phyloP scores from a whole-genome alignment of 2,797 vertebrate genomes.

The Pangasius macronema region DNA sequence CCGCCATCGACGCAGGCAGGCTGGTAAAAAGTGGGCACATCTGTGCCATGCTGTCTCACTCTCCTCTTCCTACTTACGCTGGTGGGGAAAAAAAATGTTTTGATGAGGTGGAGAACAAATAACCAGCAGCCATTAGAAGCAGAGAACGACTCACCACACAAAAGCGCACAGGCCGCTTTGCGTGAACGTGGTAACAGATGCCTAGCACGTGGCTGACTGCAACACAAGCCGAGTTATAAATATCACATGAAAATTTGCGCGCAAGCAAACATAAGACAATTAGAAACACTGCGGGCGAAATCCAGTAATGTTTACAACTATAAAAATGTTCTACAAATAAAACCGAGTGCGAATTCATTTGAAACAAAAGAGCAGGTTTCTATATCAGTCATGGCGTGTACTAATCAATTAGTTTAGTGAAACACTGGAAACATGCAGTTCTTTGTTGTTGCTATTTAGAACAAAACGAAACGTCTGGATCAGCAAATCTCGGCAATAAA shows the following conservation, averaged over 20 bases:
- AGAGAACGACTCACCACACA: constrained; percentile 30
- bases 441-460: constrained; percentile 55
- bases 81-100: constrained; percentile 21
- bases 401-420: constrained; percentile 78
- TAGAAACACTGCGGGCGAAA: constrained; percentile 27
- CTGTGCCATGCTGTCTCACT: constrained; percentile 52
- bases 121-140: constrained; percentile 51
- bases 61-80: constrained; percentile 30
- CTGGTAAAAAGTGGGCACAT: constrained; percentile 42
- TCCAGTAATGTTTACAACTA: constrained; percentile 20
- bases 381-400: constrained; percentile 71
- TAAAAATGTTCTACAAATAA: constrained; percentile 57
- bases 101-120: constrained; percentile 47
- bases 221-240: constrained; percentile 52
- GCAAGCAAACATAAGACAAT: constrained; percentile 41
- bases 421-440: constrained; percentile 67
- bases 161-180: constrained; percentile 57
- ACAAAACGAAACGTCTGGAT: constrained; percentile 65
- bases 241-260: constrained; percentile 62
- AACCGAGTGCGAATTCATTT: constrained; percentile 70
- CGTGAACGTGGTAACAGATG: constrained; percentile 70
- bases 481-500: constrained; percentile 65
- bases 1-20: constrained; percentile 26
- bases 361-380: constrained; percentile 74
- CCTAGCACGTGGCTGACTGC: constrained; percentile 64